phyloP scores from a whole-genome alignment of 2,113 vertebrate species.

The Carassius gibelio region DNA sequence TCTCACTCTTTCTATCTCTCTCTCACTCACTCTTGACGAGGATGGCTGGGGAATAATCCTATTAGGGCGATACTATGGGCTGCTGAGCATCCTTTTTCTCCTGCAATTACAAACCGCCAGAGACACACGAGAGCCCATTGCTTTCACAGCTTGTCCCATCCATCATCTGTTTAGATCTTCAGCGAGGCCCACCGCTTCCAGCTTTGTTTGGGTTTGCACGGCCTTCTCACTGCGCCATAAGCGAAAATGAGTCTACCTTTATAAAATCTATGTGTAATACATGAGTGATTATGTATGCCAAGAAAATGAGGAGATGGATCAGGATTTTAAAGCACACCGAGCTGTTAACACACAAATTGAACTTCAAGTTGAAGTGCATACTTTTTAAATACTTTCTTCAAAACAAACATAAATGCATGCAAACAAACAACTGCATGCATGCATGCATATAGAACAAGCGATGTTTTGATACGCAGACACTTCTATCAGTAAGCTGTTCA shows the following conservation, averaged over 20 bases:
- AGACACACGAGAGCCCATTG: constrained; percentile 85
- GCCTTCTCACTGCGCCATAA: constrained; percentile 56
- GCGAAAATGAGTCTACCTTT: constrained; percentile 42
- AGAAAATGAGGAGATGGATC: constrained; percentile 8
- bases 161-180: constrained; percentile 88
- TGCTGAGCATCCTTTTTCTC: constrained; percentile 89
- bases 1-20: constrained; percentile 70
- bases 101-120: constrained; percentile 92
- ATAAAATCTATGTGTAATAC: constrained; percentile 66
- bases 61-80: constrained; percentile 90
- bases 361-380: neutral
- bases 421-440: no score
- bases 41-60: constrained; percentile 88
- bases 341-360: constrained; percentile 26
- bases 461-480: neutral
- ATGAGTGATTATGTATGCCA: constrained; percentile 63
- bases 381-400: neutral
- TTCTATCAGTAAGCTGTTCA: neutral
- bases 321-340: constrained; percentile 17
- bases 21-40: constrained; percentile 68
- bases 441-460: no score
- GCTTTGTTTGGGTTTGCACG: constrained; percentile 67
- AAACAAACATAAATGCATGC: no score
- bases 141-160: constrained; percentile 83
- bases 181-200: constrained; percentile 65